phyloP scores from a whole-genome alignment of 2,113 vertebrate genomes.

The Melanerpes aurifrons region DNA sequence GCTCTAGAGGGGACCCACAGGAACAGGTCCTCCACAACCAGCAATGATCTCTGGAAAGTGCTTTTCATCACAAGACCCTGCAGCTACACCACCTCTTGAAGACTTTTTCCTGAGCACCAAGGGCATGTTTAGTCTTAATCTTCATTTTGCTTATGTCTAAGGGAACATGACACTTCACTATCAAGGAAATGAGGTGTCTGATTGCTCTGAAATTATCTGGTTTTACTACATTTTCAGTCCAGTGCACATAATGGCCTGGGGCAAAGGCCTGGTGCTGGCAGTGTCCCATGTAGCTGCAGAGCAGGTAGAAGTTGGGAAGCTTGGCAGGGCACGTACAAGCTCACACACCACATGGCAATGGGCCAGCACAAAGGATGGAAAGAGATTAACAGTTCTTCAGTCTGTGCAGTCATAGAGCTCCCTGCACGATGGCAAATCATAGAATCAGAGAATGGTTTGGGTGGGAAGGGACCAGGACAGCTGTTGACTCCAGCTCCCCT shows the following conservation, averaged over 20 bases:
- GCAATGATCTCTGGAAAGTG: background rate
- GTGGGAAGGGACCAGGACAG: background rate
- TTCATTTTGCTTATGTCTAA: constrained; percentile 31
- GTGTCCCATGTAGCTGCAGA: fast-evolving
- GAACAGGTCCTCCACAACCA: background rate
- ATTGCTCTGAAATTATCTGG: background rate
- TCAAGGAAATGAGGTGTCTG: background rate
- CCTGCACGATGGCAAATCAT: background rate
- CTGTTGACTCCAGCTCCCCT: background rate
- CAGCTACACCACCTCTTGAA: background rate
- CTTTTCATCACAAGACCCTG: background rate
- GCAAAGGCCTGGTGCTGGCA: background rate
- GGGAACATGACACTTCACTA: background rate
- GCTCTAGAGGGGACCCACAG: background rate
- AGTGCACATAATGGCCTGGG: background rate
- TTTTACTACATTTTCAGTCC: background rate
- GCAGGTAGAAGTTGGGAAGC: background rate
- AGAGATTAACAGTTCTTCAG: background rate
- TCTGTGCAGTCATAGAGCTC: background rate
- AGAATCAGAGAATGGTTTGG: background rate
- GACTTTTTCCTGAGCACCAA: background rate
- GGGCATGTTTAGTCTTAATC: constrained; percentile 37
- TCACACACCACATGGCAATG: fast-evolving
- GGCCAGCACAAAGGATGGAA: background rate
- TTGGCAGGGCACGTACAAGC: background rate